Percentiles rank a stretch among this genome's conserved stretches.
Evolutionary conservation across 1,140 invertebrate genomes (phyloP).

Genomic region (Sinonovacula constricta): DNA sequence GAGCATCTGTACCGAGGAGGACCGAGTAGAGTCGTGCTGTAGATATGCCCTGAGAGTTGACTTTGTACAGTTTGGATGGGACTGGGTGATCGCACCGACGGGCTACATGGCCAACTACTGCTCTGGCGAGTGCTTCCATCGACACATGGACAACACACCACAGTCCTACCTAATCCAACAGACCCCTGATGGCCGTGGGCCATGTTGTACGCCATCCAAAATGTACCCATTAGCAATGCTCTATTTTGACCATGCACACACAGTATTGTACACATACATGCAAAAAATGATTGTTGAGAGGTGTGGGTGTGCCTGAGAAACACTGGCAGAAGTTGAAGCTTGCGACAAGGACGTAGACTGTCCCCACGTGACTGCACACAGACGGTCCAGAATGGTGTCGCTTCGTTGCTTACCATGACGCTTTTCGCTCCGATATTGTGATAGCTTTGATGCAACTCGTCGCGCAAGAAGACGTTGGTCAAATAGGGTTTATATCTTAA

Average conservation of each 20-base stretch:
- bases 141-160: conserved; percentile 85
- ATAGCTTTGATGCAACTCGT: no score
- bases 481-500: no score
- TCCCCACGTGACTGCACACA: no score
- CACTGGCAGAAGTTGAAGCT: neutral
- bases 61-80: conserved; percentile 94
- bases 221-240: conserved; percentile 95
- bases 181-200: conserved; percentile 85
- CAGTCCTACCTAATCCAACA: conserved; percentile 91
- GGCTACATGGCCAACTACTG: conserved; percentile 68
- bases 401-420: neutral
- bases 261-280: conserved; percentile 95
- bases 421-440: neutral
- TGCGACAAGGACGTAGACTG: no score
- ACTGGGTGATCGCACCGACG: conserved; percentile 93
- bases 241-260: conserved; percentile 93
- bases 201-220: conserved; percentile 96
- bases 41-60: conserved; percentile 94
- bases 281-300: conserved; percentile 98
- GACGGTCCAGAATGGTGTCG: neutral
- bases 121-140: conserved; percentile 64
- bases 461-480: no score
- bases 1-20: conserved; percentile 56
- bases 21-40: conserved; percentile 83
- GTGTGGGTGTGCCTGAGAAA: conserved; percentile 90